A percentile compares a stretch with the other conserved stretches of the same genome.
Conservation (phyloP, 2,797 vertebrate species). For the Mormyrus hasselquistii region DNA sequence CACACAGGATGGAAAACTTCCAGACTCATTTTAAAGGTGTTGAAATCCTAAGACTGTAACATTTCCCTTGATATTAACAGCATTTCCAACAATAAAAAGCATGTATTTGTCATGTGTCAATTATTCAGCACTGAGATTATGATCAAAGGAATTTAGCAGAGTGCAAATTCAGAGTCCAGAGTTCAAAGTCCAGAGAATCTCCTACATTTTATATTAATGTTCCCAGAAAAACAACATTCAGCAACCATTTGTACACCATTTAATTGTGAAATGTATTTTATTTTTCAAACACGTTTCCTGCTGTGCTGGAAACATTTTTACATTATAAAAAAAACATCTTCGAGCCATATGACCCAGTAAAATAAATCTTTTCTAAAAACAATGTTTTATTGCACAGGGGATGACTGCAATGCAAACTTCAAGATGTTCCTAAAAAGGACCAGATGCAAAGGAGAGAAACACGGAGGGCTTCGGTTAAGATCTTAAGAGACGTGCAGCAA, state of each 20-base stretch:
- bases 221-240: neutral
- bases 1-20: neutral
- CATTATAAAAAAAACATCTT: conserved; percentile 2
- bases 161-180: neutral
- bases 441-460: conserved; percentile 16
- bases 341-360: conserved; percentile 13
- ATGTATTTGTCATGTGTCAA: neutral
- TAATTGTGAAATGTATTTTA: neutral
- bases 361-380: conserved; percentile 21
- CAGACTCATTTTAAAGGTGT: conserved; percentile 10
- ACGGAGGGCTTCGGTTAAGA: neutral
- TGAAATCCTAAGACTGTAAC: neutral
- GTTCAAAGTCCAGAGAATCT: neutral
- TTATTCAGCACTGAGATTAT: neutral
- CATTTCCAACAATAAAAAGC: neutral
- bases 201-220: neutral
- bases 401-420: conserved; percentile 21
- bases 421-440: conserved; percentile 29
- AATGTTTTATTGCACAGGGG: conserved; percentile 39
- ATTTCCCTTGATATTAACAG: neutral
- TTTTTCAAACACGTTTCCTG: neutral
- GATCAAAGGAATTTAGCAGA: neutral
- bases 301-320: neutral
- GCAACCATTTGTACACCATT: neutral
- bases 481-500: neutral